phyloP scores from a whole-genome alignment of 2,113 vertebrate genomes.

The Scolopax mira region DNA sequence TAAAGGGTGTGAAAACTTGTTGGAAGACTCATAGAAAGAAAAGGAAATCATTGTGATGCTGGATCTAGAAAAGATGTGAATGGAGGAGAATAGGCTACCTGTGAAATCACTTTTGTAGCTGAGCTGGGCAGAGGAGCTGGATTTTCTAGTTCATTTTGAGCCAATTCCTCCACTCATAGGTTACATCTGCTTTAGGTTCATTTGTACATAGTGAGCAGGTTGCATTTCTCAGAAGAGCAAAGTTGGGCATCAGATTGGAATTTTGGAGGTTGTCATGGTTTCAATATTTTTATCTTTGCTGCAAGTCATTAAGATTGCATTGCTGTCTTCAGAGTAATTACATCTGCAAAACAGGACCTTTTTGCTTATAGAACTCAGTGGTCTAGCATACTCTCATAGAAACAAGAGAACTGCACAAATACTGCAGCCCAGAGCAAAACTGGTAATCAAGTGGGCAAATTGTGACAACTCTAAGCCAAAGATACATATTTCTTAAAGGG shows the following conservation, averaged over 20 bases:
- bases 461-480: background rate
- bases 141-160: background rate
- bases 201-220: background rate
- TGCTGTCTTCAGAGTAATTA: background rate
- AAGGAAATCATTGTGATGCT: background rate
- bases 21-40: background rate
- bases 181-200: background rate
- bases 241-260: background rate
- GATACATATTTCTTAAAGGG: background rate
- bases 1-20: background rate
- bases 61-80: background rate
- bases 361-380: background rate
- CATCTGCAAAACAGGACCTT: background rate
- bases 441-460: background rate
- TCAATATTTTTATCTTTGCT: constrained; percentile 36
- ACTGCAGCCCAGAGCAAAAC: background rate
- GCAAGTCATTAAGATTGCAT: background rate
- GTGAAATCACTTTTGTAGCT: background rate
- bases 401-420: background rate
- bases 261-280: constrained; percentile 58
- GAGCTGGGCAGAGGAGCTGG: background rate
- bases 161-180: background rate
- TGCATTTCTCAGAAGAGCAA: constrained; percentile 2
- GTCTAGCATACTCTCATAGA: background rate
- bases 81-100: background rate